Percentiles rank a stretch among this genome's conserved stretches.
Evolutionary conservation across 2,888 invertebrate genomes (phyloP).

Genomic region (Agrochola macilenta): DNA sequence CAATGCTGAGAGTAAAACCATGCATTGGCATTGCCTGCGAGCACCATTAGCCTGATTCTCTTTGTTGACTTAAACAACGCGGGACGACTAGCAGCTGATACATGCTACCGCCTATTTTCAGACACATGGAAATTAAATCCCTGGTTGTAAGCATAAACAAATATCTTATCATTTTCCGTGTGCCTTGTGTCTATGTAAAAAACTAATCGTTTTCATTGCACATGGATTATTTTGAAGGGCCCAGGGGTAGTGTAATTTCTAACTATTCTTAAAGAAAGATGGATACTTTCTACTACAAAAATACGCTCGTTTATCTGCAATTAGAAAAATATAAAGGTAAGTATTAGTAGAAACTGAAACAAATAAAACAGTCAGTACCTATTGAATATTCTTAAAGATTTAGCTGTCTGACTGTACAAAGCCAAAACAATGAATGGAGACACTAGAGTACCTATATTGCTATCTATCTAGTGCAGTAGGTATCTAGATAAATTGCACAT

Average conservation of each 20-base stretch:
- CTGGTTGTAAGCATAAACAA: slow-evolving; percentile 7
- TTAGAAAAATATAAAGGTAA: not conserved
- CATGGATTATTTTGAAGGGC: not conserved
- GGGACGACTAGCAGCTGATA: slow-evolving; percentile 32
- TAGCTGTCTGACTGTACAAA: slow-evolving; percentile 9
- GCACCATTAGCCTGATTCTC: slow-evolving; percentile 49
- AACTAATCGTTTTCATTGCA: slow-evolving; percentile 9
- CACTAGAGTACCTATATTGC: slow-evolving; percentile 12
- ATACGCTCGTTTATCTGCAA: not conserved
- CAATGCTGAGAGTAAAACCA: not conserved
- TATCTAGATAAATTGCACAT: slow-evolving; percentile 69
- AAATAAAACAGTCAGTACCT: not conserved
- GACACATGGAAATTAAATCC: slow-evolving; percentile 56
- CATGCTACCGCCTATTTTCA: slow-evolving; percentile 47
- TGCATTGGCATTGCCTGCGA: slow-evolving; percentile 20
- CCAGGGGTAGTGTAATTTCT: not conserved
- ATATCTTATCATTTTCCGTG: not conserved
- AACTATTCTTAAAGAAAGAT: not conserved
- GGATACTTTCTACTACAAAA: not conserved
- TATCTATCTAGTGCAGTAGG: slow-evolving; percentile 62
- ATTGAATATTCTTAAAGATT: slow-evolving; percentile 1
- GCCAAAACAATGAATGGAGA: slow-evolving; percentile 48
- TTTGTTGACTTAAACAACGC: slow-evolving; percentile 49
- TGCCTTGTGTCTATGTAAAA: not conserved
- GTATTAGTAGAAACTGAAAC: not conserved